These are phyloP conservation scores for Xiphophorus birchmanni DNA, from an alignment of 2,797 vertebrate species.

Conservation along the genomic window DNA sequence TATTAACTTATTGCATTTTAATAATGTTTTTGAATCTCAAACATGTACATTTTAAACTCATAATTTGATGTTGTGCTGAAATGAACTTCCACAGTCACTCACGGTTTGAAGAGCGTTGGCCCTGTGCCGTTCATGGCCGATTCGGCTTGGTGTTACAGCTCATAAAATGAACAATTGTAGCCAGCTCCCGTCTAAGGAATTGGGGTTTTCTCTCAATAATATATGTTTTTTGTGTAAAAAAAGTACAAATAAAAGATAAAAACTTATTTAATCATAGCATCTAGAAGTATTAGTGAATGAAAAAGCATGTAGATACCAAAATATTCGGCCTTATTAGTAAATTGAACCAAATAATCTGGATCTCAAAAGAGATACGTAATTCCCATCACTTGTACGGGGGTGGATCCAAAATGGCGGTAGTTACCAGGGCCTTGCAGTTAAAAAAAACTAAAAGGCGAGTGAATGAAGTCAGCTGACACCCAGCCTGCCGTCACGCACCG, in stretches of 20 bases:
- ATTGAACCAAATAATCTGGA: neutral
- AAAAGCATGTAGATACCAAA: neutral
- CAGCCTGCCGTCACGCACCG: constrained; percentile 70
- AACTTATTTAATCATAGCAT: neutral
- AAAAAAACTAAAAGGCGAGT: constrained; percentile 47
- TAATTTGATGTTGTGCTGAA: neutral
- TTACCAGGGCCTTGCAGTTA: constrained; percentile 53
- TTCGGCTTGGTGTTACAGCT: neutral
- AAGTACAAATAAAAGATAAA: neutral
- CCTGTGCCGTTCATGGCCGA: neutral
- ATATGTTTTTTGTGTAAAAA: neutral
- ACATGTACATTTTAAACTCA: neutral
- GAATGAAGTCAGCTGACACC: constrained; percentile 86
- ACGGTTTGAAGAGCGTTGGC: neutral
- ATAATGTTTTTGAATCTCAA: neutral
- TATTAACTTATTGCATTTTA: neutral
- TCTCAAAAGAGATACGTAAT: neutral
- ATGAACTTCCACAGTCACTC: neutral
- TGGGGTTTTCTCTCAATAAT: neutral
- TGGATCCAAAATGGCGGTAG: constrained; percentile 76
- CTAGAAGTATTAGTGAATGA: neutral
- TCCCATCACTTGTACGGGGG: constrained; percentile 2
- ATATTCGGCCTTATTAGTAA: neutral
- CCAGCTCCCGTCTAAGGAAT: neutral
- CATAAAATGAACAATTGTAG: neutral